These are phyloP conservation scores for Platerodrilus igneus DNA, from an alignment of 2,888 invertebrate species.

Conservation along the genomic window DNA sequence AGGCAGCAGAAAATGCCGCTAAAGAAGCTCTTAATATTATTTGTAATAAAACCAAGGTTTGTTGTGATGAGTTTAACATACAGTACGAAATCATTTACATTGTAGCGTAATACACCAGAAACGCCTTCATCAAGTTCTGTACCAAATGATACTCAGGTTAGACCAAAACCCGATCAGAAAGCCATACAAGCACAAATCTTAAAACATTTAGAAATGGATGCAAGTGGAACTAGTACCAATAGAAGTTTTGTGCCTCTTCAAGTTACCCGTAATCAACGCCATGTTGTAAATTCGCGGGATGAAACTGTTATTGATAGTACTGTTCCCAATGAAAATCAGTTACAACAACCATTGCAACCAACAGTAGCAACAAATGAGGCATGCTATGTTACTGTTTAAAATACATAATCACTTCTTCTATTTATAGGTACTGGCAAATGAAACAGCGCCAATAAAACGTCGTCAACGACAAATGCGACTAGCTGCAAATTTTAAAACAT, in stretches of 20 bases:
- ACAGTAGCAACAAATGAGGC: not conserved
- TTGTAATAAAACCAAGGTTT: slow-evolving; percentile 23
- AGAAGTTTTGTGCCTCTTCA: too few species aligned
- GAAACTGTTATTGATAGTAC: too few species aligned
- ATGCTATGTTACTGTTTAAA: not conserved
- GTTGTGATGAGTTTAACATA: slow-evolving; percentile 21
- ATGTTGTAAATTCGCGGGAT: too few species aligned
- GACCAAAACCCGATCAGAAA: slow-evolving; percentile 32
- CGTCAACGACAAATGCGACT: slow-evolving; percentile 37
- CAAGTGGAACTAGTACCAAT: slow-evolving; percentile 3
- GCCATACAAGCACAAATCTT: too few species aligned
- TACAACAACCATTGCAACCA: too few species aligned
- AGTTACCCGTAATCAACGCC: too few species aligned
- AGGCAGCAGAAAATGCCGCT: slow-evolving; percentile 51
- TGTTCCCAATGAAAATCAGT: too few species aligned
- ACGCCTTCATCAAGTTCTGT: slow-evolving; percentile 33
- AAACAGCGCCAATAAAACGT: slow-evolving; percentile 24
- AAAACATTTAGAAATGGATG: slow-evolving; percentile 6
- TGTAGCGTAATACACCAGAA: not conserved
- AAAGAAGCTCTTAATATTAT: slow-evolving; percentile 38
- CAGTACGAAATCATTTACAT: not conserved
- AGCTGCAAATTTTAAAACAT: slow-evolving; percentile 39
- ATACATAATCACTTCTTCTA: not conserved
- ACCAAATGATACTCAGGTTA: slow-evolving; percentile 32
- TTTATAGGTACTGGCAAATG: slow-evolving; percentile 7